Evolutionary conservation across 2,888 invertebrate genomes (phyloP).

Genomic region (Meta bourneti): DNA sequence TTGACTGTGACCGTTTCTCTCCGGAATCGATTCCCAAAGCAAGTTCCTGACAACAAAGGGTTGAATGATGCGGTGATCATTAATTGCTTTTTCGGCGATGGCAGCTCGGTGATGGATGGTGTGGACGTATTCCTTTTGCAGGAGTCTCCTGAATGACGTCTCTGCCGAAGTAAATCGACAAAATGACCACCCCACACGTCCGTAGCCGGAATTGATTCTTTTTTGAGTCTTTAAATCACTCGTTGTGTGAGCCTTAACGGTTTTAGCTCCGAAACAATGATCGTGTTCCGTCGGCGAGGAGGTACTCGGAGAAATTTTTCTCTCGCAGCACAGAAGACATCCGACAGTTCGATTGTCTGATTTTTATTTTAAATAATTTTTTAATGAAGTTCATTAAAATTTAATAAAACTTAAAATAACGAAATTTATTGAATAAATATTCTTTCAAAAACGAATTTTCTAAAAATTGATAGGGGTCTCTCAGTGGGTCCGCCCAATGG

Average conservation of each 20-base stretch:
- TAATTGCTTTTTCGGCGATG: conserved; percentile 42
- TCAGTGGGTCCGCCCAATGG: no score
- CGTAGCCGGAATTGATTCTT: background rate
- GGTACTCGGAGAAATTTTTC: no score
- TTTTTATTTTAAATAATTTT: no score
- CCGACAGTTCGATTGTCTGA: no score
- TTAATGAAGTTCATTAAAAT: no score
- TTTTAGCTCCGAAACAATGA: background rate
- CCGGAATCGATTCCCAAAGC: conserved; percentile 21
- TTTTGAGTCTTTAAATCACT: background rate
- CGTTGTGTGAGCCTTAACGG: background rate
- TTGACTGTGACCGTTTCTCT: background rate
- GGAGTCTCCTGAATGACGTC: background rate
- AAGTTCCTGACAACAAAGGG: conserved; percentile 48
- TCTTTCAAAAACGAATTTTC: no score
- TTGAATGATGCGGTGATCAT: conserved; percentile 34
- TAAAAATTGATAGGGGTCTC: no score
- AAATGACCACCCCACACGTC: background rate
- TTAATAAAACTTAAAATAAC: no score
- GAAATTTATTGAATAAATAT: no score
- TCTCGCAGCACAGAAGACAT: no score
- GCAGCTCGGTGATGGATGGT: conserved; percentile 47
- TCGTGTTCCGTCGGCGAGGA: no score
- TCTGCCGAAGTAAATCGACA: background rate
- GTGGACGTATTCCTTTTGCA: background rate